These are phyloP conservation scores for Macaria liturata DNA, from an alignment of 2,888 invertebrate genomes.

Conservation along the genomic window DNA sequence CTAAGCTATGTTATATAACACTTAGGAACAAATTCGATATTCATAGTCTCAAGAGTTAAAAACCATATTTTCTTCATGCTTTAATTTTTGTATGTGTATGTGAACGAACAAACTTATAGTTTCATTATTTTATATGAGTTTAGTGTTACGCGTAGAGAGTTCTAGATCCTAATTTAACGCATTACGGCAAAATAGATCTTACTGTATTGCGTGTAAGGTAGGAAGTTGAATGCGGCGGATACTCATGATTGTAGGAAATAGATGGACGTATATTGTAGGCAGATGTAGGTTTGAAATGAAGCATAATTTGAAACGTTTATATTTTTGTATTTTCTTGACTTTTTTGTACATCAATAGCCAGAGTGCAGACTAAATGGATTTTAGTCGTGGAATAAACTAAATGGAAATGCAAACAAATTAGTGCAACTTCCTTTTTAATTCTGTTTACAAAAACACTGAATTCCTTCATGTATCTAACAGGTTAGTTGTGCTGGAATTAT, in stretches of 20 bases:
- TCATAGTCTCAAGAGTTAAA: constrained; percentile 68
- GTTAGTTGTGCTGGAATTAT: no score
- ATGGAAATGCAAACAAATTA: no score
- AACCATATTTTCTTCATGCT: constrained; percentile 71
- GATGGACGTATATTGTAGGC: constrained; percentile 19
- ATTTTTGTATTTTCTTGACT: constrained; percentile 26
- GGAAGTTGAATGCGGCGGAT: constrained; percentile 18
- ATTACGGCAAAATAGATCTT: neutral
- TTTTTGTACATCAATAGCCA: constrained; percentile 1
- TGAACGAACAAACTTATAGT: constrained; percentile 37
- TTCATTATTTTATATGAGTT: constrained; percentile 31
- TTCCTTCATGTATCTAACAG: no score
- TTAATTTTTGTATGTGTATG: constrained; percentile 67
- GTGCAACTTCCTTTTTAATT: no score
- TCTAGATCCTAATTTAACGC: neutral
- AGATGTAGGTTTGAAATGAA: constrained; percentile 23
- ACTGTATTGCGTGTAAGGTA: constrained; percentile 17
- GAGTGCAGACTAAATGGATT: no score
- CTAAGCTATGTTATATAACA: constrained; percentile 62
- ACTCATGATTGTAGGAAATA: constrained; percentile 18
- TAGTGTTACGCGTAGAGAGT: constrained; percentile 11
- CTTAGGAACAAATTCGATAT: constrained; percentile 78
- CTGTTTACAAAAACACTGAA: no score
- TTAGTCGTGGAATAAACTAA: no score
- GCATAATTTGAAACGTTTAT: constrained; percentile 31